Conservation (phyloP, 92 coral and sea anemone genomes). For the Zoanthus gigantus region DNA sequence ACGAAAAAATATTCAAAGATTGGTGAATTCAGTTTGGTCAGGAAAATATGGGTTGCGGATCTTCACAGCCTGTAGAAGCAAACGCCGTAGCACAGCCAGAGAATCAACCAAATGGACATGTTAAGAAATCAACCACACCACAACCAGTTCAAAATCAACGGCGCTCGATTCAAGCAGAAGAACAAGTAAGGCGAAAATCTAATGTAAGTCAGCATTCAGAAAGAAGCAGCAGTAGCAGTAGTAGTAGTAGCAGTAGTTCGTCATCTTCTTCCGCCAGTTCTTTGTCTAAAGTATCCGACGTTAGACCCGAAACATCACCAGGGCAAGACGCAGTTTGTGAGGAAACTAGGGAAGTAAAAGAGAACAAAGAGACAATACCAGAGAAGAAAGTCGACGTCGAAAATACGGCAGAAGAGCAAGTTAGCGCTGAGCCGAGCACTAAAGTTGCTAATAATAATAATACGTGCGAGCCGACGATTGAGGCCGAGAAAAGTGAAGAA, state of each 20-base stretch:
- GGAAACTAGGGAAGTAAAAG: constrained; percentile 1
- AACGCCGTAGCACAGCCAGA: constrained; percentile 22
- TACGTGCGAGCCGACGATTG: constrained; percentile 12
- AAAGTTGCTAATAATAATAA: constrained; percentile 4
- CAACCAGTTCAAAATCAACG: constrained; percentile 21
- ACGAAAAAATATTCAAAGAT: background rate
- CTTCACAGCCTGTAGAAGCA: constrained; percentile 57
- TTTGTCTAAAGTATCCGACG: background rate
- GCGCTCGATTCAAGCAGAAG: background rate
- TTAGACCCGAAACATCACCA: constrained; percentile 32
- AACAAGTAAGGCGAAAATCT: constrained; percentile 25
- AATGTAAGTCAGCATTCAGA: background rate
- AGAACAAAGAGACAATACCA: background rate
- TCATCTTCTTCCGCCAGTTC: constrained; percentile 28
- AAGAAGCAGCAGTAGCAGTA: background rate
- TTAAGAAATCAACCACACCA: constrained; percentile 65
- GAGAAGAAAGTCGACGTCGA: background rate
- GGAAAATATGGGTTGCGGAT: constrained; percentile 77
- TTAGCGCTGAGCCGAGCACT: constrained; percentile 21
- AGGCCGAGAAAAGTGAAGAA: constrained; percentile 47
- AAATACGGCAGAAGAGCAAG: constrained; percentile 42
- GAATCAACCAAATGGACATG: constrained; percentile 66
- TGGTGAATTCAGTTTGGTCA: background rate
- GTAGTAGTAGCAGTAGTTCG: background rate
- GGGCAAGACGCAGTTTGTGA: constrained; percentile 26